Percentiles rank a stretch among this genome's conserved stretches.
Conservation (phyloP, 2,888 invertebrate species). For the Subacronicta megacephala region DNA sequence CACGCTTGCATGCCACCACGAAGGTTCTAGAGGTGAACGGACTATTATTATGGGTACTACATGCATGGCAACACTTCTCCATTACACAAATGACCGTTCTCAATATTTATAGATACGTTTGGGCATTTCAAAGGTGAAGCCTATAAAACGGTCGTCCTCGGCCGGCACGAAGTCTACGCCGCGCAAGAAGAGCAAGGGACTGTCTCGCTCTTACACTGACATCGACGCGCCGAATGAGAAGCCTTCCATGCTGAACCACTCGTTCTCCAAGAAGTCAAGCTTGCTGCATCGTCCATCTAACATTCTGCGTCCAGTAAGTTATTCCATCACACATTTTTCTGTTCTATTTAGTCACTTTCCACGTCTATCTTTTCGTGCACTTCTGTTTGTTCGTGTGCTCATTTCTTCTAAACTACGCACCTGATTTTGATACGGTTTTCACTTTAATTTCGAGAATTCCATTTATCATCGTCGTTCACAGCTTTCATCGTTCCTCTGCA, state of each 20-base stretch:
- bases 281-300: constrained; percentile 92
- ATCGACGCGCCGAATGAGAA: constrained; percentile 84
- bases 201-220: constrained; percentile 81
- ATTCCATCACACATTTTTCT: too few relatives aligned
- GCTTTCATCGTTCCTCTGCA: too few relatives aligned
- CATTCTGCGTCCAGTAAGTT: constrained; percentile 92
- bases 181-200: constrained; percentile 85
- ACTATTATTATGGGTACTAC: background rate
- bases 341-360: too few relatives aligned
- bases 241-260: constrained; percentile 89
- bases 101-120: constrained; percentile 86
- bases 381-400: too few relatives aligned
- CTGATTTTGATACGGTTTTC: too few relatives aligned
- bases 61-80: constrained; percentile 19
- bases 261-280: constrained; percentile 87
- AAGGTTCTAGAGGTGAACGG: background rate
- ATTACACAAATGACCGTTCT: constrained; percentile 57
- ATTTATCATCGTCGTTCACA: too few relatives aligned
- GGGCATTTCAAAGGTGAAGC: constrained; percentile 86
- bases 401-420: too few relatives aligned
- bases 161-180: constrained; percentile 76
- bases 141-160: constrained; percentile 83
- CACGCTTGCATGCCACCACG: too few relatives aligned
- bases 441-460: too few relatives aligned
- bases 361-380: too few relatives aligned